Base-by-base conservation (phyloP, 2,797 vertebrate species). In the Lagocephalus sceleratus region DNA sequence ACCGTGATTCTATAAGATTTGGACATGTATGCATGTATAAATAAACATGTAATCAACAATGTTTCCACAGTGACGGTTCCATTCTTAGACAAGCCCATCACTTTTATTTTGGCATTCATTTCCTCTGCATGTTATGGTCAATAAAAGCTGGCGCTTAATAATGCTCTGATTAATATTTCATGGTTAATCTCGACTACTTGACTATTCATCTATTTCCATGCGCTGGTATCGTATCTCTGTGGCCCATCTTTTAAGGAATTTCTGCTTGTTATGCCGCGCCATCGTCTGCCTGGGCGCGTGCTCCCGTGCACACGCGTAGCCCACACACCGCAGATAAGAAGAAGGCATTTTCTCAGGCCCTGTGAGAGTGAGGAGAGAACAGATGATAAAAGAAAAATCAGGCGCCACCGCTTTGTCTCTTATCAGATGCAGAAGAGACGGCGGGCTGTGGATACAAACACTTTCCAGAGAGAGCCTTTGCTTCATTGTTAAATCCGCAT, bases 121-220 rank as follows among this genome's bases (percentile, higher is more conserved):
- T 35, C 3, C 32, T 35, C 8, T 2, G 32, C 9, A 57, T 72
- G 57, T 59, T 60, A 41, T 57, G 78, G 54, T 78, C 66, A 54
- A 75, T 79, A 60, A 71, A 65, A 75, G 78, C 73, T 71, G 71
- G 81, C 81, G 76, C 87, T 73, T 81, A 81, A 82, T 86, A 85
- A 85, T 75, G 68, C 76, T 72, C 63, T 81, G 76, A 84, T 85
- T 85, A 86, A 83, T 85, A 85, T 85, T 85, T 75, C 76, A 86
- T 78, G 72, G 48, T 57, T 79, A 80, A 61, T 82, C 82, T 75
- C 72, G 12, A 5, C 11, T 35, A 66, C 74, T 86, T 58, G 54
- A 71, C 73, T 85, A 76, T 84, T 84, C 84, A 86, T 86, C 76
- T 78, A 76, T 83, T 81, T 79, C 68, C 72, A 59, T 70, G 54